Evolutionary conservation across 1,140 invertebrate genomes (phyloP).

Genomic region (Battus philenor): DNA sequence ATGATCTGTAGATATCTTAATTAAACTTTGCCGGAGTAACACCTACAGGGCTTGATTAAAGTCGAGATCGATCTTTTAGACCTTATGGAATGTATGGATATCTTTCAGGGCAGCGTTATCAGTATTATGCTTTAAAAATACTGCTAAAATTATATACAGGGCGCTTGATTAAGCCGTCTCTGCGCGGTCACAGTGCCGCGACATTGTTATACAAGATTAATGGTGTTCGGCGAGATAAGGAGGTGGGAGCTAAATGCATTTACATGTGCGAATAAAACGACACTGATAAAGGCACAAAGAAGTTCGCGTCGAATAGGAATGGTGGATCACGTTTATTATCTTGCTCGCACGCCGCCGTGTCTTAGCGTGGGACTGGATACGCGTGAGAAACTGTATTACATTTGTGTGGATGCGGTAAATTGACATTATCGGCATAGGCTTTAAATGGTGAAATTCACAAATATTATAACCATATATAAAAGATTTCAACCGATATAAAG

Average conservation of each 20-base stretch:
- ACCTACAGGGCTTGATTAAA: slow-evolving; percentile 19
- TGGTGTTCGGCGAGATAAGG: slow-evolving; percentile 64
- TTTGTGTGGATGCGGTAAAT: neutral
- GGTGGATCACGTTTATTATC: slow-evolving; percentile 2
- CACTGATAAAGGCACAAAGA: slow-evolving; percentile 64
- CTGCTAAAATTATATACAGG: slow-evolving; percentile 37
- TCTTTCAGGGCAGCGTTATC: slow-evolving; percentile 35
- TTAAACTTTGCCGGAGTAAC: slow-evolving; percentile 12
- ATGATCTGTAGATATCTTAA: slow-evolving; percentile 17
- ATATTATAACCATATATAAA: too few relatives aligned
- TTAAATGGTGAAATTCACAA: too few relatives aligned
- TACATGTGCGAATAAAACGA: slow-evolving; percentile 69
- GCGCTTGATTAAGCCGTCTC: slow-evolving; percentile 65
- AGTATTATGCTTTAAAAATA: slow-evolving; percentile 35
- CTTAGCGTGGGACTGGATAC: neutral
- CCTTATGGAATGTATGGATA: slow-evolving; percentile 35
- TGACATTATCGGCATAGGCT: neutral
- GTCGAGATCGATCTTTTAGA: slow-evolving; percentile 24
- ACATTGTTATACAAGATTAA: slow-evolving; percentile 74
- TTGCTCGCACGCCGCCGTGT: neutral
- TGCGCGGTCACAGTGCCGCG: slow-evolving; percentile 42
- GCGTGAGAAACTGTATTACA: neutral
- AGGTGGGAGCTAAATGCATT: slow-evolving; percentile 71
- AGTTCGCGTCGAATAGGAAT: slow-evolving; percentile 48
- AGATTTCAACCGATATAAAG: too few relatives aligned